phyloP scores from a whole-genome alignment of 2,888 invertebrate genomes.

The Xestia xanthographa region DNA sequence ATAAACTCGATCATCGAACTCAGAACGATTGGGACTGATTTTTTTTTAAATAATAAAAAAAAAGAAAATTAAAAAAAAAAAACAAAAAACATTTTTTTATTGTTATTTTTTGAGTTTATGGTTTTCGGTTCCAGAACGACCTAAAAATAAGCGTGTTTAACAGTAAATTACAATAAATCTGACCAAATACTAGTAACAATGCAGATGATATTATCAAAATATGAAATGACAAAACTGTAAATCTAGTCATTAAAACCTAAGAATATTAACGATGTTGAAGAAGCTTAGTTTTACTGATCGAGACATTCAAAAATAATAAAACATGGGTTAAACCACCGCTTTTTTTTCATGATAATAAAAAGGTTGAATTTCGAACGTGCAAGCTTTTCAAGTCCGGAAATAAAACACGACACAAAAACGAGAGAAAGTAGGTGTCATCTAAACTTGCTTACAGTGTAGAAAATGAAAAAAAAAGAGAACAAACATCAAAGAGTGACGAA shows the following conservation, averaged over 20 bases:
- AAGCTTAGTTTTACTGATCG: not conserved
- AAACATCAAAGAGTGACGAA: slow-evolving; percentile 31
- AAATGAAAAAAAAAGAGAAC: slow-evolving; percentile 25
- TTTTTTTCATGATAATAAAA: not conserved
- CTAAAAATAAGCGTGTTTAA: too few relatives aligned
- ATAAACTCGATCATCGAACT: too few relatives aligned
- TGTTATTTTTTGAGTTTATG: too few relatives aligned
- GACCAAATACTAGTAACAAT: not conserved
- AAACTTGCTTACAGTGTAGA: slow-evolving; percentile 12
- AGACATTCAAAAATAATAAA: not conserved
- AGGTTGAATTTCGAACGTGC: not conserved
- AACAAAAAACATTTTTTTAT: too few relatives aligned
- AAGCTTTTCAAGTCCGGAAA: not conserved
- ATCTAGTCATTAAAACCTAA: not conserved
- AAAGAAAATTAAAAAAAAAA: too few relatives aligned
- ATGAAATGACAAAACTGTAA: not conserved
- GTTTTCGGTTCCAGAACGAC: too few relatives aligned
- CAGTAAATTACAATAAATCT: not conserved
- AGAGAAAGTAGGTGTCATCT: slow-evolving; percentile 2
- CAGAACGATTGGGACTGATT: too few relatives aligned
- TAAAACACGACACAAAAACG: not conserved
- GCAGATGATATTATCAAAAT: not conserved
- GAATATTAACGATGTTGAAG: not conserved
- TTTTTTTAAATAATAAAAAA: too few relatives aligned
- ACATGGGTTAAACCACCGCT: not conserved